These are phyloP conservation scores for Chironomus riparius DNA, from an alignment of 2,888 invertebrate genomes.

Conservation along the genomic window DNA sequence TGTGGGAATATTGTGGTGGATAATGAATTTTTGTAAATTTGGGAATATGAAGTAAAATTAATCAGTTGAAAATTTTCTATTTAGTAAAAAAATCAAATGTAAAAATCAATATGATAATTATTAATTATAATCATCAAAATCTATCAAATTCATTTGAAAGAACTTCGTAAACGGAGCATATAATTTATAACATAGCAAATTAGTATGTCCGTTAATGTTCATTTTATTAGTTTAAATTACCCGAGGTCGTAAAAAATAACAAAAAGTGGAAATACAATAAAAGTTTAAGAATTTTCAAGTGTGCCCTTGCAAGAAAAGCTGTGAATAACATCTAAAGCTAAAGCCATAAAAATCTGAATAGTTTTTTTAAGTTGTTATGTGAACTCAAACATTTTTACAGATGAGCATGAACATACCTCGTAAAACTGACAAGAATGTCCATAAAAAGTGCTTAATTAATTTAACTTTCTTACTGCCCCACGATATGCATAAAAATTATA, in stretches of 20 bases:
- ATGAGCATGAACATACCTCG: slow-evolving; percentile 12
- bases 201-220: slow-evolving; percentile 6
- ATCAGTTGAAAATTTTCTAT: too few species aligned
- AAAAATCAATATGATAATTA: too few species aligned
- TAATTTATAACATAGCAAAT: slow-evolving; percentile 19
- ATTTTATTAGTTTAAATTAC: slow-evolving; percentile 24
- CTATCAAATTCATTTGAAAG: too few species aligned
- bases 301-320: background rate
- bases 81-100: too few species aligned
- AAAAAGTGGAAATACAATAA: background rate
- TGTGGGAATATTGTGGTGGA: too few species aligned
- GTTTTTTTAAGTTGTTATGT: background rate
- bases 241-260: slow-evolving; percentile 6
- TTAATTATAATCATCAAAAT: too few species aligned
- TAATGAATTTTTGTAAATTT: too few species aligned
- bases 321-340: background rate
- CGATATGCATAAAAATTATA: background rate
- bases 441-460: slow-evolving; percentile 23
- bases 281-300: background rate
- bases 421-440: slow-evolving; percentile 21
- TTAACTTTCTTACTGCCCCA: background rate
- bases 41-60: too few species aligned
- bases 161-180: background rate
- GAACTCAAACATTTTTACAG: background rate
- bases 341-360: background rate